These are phyloP conservation scores for Bolborhynchus lineola DNA, from an alignment of 2,113 vertebrate genomes.

Conservation along the genomic window DNA sequence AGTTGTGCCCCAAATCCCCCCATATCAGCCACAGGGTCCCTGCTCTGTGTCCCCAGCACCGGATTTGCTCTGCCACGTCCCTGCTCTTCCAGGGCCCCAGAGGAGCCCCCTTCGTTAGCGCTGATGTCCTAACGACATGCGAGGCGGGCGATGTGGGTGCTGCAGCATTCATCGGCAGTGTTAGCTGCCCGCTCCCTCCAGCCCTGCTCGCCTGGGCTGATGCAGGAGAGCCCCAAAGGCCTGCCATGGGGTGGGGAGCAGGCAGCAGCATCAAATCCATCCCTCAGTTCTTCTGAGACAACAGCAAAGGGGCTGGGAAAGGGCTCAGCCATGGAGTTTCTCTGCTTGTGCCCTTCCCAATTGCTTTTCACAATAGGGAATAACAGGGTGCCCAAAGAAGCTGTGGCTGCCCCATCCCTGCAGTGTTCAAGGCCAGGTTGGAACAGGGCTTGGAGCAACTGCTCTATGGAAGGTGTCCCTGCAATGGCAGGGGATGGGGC, in stretches of 20 bases:
- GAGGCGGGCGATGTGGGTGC: background rate
- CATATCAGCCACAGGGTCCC: accelerated
- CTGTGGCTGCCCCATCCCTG: background rate
- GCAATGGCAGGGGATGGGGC: accelerated
- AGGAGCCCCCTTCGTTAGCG: background rate
- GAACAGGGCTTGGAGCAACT: background rate
- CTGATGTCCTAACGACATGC: background rate
- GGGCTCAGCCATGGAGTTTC: accelerated
- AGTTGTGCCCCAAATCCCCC: background rate
- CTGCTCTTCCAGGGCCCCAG: background rate
- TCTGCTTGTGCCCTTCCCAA: background rate
- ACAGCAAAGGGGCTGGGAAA: background rate
- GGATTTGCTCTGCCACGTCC: background rate
- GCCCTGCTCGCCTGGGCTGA: background rate
- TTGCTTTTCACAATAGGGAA: accelerated
- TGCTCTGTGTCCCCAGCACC: accelerated
- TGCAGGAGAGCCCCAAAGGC: background rate
- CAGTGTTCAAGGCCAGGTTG: background rate
- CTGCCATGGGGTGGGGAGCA: background rate
- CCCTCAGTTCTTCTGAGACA: background rate
- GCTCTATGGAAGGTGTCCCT: background rate
- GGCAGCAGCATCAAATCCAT: background rate
- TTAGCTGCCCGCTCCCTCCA: background rate
- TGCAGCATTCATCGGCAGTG: accelerated
- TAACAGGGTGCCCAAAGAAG: background rate